These are phyloP conservation scores for Columbina picui DNA, from an alignment of 2,113 vertebrate species.

Conservation along the genomic window DNA sequence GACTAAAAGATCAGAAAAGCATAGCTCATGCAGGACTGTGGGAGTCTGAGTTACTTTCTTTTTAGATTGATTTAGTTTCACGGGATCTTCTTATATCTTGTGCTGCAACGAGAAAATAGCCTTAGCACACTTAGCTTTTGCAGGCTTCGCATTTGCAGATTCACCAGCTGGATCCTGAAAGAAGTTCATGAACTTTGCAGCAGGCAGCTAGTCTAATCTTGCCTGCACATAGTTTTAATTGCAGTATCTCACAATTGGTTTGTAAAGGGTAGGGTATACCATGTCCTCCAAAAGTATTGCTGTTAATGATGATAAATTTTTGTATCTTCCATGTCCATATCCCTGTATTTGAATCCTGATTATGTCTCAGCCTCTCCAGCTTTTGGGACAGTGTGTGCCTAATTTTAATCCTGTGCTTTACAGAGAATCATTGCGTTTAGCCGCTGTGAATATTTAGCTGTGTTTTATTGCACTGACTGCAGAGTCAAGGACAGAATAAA, in stretches of 20 bases:
- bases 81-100: background rate
- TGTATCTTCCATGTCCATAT: fast-evolving
- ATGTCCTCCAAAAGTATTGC: background rate
- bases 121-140: background rate
- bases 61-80: background rate
- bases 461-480: background rate
- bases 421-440: background rate
- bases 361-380: background rate
- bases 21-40: background rate
- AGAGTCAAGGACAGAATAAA: background rate
- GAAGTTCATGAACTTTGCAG: background rate
- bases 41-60: background rate
- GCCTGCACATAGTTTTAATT: background rate
- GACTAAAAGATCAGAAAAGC: constrained; percentile 3
- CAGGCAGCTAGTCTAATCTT: background rate
- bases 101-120: background rate
- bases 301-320: background rate
- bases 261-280: background rate
- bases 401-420: background rate
- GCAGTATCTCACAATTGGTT: background rate
- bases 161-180: background rate
- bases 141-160: background rate
- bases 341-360: background rate
- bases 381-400: background rate
- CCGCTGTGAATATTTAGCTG: background rate